These are phyloP conservation scores for Archaeoteleia sp. DNA, from an alignment of 2,888 invertebrate genomes.

Conservation along the genomic window DNA sequence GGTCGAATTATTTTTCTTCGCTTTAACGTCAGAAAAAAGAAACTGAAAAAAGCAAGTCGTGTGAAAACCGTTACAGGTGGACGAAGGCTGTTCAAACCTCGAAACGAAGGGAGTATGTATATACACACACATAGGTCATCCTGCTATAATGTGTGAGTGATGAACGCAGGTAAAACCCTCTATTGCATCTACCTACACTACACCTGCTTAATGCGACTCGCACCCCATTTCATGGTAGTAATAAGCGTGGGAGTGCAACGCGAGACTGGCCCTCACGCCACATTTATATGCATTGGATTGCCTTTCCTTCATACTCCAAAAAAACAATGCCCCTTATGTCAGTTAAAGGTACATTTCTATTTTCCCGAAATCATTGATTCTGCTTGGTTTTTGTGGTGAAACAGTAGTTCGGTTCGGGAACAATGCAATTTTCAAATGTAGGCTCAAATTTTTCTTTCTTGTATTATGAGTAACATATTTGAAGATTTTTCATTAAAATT, in stretches of 20 bases:
- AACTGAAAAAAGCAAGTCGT: slow-evolving; percentile 21
- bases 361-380: too few species aligned
- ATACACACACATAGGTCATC: not conserved
- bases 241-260: slow-evolving; percentile 71
- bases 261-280: slow-evolving; percentile 68
- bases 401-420: too few species aligned
- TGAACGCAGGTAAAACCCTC: slow-evolving; percentile 28
- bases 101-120: too few species aligned
- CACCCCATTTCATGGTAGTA: slow-evolving; percentile 68
- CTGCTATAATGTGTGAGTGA: not conserved
- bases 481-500: too few species aligned
- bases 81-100: not conserved
- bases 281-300: slow-evolving; percentile 13
- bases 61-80: slow-evolving; percentile 50
- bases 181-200: slow-evolving; percentile 11
- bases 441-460: too few species aligned
- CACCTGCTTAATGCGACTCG: slow-evolving; percentile 62
- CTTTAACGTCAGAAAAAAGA: not conserved
- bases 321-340: not conserved
- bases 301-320: slow-evolving; percentile 12
- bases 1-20: too few species aligned
- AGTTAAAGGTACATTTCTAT: not conserved
- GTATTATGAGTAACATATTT: too few species aligned
- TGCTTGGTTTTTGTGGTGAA: too few species aligned
- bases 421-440: too few species aligned